phyloP scores from a whole-genome alignment of 2,888 invertebrate genomes.

The Eugnorisma glareosa region DNA sequence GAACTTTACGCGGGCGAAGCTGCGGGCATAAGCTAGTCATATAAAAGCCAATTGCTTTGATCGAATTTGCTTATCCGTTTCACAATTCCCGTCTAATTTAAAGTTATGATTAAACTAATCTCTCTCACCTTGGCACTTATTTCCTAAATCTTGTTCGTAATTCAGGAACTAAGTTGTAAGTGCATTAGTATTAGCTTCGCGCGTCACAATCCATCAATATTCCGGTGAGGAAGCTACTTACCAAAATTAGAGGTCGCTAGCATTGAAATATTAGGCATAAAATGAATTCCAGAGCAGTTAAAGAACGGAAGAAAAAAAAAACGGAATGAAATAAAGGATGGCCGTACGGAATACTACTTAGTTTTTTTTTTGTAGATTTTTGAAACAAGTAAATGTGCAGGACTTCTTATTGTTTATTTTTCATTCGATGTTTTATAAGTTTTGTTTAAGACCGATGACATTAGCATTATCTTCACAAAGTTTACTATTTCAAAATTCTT shows the following conservation, averaged over 20 bases:
- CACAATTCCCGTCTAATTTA: slow-evolving; percentile 21
- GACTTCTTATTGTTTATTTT: background rate
- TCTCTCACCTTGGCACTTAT: slow-evolving; percentile 42
- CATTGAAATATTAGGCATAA: slow-evolving; percentile 47
- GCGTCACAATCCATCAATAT: slow-evolving; percentile 52
- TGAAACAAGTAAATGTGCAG: background rate
- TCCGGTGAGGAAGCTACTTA: slow-evolving; percentile 38
- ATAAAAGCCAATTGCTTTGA: slow-evolving; percentile 27
- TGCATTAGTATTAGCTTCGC: slow-evolving; percentile 55
- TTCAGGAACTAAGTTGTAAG: slow-evolving; percentile 44
- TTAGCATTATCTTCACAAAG: slow-evolving; percentile 5
- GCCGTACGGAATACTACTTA: slow-evolving; percentile 26
- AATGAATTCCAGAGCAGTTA: slow-evolving; percentile 52
- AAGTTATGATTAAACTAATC: slow-evolving; percentile 35
- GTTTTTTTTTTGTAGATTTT: background rate
- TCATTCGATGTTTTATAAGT: background rate
- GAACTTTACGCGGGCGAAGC: no score
- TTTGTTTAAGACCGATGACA: background rate
- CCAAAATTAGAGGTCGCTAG: slow-evolving; percentile 48
- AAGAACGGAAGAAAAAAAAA: slow-evolving; percentile 39
- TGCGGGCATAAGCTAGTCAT: background rate
- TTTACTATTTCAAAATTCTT: slow-evolving; percentile 22
- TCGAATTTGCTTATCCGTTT: slow-evolving; percentile 40
- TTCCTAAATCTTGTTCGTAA: slow-evolving; percentile 42
- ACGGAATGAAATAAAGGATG: slow-evolving; percentile 15